Evolutionary conservation across 2,888 invertebrate genomes (phyloP), one percentile per base, ranked within the genome.

Genomic region (Tenodera sinensis): DNA sequence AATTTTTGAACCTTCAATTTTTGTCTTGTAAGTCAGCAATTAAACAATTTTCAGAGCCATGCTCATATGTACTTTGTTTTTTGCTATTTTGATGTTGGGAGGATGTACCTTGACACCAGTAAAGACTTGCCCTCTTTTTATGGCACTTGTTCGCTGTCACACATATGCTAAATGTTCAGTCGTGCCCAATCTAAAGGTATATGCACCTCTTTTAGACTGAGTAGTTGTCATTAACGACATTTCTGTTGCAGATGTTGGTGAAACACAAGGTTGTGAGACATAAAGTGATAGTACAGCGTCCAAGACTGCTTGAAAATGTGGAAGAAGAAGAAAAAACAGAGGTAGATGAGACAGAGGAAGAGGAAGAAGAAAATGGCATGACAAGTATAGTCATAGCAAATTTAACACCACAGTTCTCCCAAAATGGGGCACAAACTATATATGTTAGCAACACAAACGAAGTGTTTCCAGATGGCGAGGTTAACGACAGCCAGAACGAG

Each of bases 261-360:
- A 86, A 87, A 30, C 89, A 89, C 54, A 89, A 89, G 83, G 89
- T 89, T 34, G 83, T 86, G 42, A 54, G 9, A 20, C 89, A 89
- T 30, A 84, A 71, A 88, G 28, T 88, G 34, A n/a, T n/a, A 54
- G 7, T 88, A 20, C 30, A 88, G 15, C 27, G 88, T 4, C 88
- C 88, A 47, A 83, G 30, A 15, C 30, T 88, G 20, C n/a, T 88
- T 25, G 88, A 83, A 1, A 71, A 83, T 54, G 42, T 87, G 12
- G 82, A 87, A 25, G 87, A 87, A n/a, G 87, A 87, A 9, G 87
- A 87, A 82, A 28, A 20, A 25, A 34, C 87, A 25, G 87, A 8
- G 9, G 28, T 25, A 25, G 30, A 28, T 30, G 87, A 87, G 12
- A 81, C 82, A 27, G 28, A 28, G 15, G 71, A 86, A 28, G 86